Evolutionary conservation across 2,113 vertebrate species (phyloP).

Genomic region (Calypte anna): DNA sequence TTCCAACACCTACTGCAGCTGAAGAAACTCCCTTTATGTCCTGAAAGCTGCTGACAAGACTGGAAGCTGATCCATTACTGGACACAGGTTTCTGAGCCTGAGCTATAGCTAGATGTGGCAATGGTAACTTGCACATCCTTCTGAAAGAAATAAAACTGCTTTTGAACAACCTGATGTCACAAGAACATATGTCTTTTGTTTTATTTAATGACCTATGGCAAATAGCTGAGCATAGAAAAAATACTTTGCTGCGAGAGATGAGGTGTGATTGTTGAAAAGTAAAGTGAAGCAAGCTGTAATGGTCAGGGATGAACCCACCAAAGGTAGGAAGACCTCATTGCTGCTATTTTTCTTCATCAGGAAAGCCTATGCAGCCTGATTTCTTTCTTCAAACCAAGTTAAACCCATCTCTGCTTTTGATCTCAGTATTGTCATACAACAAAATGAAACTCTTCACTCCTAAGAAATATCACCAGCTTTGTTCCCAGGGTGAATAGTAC

Average conservation of each 20-base stretch:
- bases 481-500: not conserved
- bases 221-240: not conserved
- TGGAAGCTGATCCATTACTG: not conserved
- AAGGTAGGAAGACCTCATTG: not conserved
- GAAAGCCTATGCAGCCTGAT: not conserved
- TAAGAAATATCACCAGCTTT: conserved; percentile 37
- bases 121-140: fast-evolving
- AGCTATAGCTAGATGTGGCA: not conserved
- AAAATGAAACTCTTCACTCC: not conserved
- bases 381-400: not conserved
- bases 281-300: not conserved
- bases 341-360: not conserved
- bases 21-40: not conserved
- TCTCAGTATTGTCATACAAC: not conserved
- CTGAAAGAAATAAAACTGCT: not conserved
- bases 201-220: not conserved
- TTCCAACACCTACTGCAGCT: not conserved
- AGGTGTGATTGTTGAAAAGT: not conserved
- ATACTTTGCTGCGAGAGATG: not conserved
- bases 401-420: not conserved
- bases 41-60: not conserved
- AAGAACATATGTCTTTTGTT: fast-evolving
- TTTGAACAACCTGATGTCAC: not conserved
- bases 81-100: not conserved
- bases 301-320: not conserved